Evolutionary conservation across 2,113 vertebrate species (phyloP), one percentile per base, ranked within the genome.

Genomic region (Colossoma macropomum): DNA sequence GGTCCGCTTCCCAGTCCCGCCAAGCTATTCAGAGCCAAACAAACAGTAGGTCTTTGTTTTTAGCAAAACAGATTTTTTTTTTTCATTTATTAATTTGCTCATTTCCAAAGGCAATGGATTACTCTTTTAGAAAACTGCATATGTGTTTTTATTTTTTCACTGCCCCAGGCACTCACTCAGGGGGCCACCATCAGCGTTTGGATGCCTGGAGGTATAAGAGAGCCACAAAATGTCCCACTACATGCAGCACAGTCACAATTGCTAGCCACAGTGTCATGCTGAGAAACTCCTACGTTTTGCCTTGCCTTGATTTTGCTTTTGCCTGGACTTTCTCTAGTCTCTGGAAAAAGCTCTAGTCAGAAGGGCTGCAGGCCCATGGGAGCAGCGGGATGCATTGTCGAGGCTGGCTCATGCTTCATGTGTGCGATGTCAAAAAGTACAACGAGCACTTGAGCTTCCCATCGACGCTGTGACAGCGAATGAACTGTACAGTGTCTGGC

Each of bases 161-260:
- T 45, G 54, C 77, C 81, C 15, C 25, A 71, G 80, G 80, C 80
- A 34, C 32, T 52, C 16, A 38, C 38, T 75, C 25, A 70, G 84
- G 38, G 60, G 66, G 48, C 62, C 48, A 69, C 9, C 34, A 12
- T 56, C 63, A 32, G 77, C 23, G 19, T 81, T 78, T 45, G 16
- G 16, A 21, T 17, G 79, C 86, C 79, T 82, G 17, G 83, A 82
- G 86, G 79, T 84, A 69, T 70, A 78, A 52, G 38, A 23, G 17
- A 73, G 62, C 52, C 19, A 11, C 52, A 48, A 19, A 70, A 23
- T 25, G 21, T 71, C 80, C 23, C 70, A 9, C 79, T 77, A 81
- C 56, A 34, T 81, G 70, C 54, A 60, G 34, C 50, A 68, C 28
- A 52, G 12, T 48, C 80, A 8, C n/a, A 13, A 17, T 27, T 54